phyloP scores from a whole-genome alignment of 2,797 vertebrate genomes.

The Hemibagrus guttatus region DNA sequence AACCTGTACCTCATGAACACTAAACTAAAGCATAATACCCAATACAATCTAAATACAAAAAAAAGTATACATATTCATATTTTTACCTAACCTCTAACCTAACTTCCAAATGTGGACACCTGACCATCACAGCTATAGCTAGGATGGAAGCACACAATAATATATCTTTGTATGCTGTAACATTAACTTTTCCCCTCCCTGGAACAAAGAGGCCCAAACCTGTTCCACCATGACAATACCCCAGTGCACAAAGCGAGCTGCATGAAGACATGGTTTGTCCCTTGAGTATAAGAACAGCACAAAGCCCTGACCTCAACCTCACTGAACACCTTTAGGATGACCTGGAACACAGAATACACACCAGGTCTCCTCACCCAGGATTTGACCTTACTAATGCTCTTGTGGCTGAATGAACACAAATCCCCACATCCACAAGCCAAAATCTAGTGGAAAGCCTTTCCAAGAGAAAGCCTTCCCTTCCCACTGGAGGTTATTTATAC shows the following conservation, averaged over 20 bases:
- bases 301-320: neutral
- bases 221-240: neutral
- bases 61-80: neutral
- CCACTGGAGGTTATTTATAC: neutral
- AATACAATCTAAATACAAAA: neutral
- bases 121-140: neutral
- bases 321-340: neutral
- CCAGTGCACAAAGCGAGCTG: neutral
- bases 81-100: neutral
- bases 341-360: neutral
- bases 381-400: neutral
- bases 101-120: neutral
- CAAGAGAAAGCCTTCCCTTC: neutral
- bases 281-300: neutral
- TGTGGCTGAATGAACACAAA: neutral
- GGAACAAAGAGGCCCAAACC: too few relatives aligned
- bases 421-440: neutral
- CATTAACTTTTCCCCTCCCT: neutral
- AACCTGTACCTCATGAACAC: neutral
- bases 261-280: neutral
- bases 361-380: neutral
- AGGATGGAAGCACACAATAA: neutral
- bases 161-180: neutral
- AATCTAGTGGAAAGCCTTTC: neutral
- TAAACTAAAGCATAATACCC: neutral